Evolutionary conservation across 2,113 vertebrate species (phyloP).

Genomic region (Spea multiplicata): DNA sequence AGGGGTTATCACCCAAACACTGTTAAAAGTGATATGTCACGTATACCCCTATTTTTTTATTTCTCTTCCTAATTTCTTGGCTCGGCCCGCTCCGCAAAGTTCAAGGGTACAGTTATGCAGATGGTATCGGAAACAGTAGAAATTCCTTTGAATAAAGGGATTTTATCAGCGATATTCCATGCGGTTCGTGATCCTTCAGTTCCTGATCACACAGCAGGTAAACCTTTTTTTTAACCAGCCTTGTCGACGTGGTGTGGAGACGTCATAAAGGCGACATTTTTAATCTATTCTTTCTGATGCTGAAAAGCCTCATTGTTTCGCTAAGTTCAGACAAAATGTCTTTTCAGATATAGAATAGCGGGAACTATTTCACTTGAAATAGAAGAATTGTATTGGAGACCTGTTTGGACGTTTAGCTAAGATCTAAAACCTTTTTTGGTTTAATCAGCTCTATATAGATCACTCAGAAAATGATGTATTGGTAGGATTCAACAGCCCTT

Average conservation of each 20-base stretch:
- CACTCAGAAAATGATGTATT: neutral
- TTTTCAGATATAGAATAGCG: neutral
- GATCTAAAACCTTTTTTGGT: slow-evolving; percentile 1
- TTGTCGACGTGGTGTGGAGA: neutral
- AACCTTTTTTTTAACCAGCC: slow-evolving; percentile 44
- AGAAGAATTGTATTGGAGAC: slow-evolving; percentile 5
- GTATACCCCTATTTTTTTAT: neutral
- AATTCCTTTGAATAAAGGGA: slow-evolving; percentile 52
- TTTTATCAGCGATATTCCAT: slow-evolving; percentile 64
- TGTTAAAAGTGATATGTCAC: neutral
- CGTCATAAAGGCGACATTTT: neutral
- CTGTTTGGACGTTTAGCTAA: too few species aligned
- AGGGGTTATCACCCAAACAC: neutral
- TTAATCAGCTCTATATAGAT: neutral
- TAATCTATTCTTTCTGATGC: neutral
- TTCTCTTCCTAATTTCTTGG: neutral
- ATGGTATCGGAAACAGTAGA: slow-evolving; percentile 51
- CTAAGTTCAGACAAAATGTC: neutral
- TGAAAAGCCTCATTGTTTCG: slow-evolving; percentile 11
- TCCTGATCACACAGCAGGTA: slow-evolving; percentile 53
- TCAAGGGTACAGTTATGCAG: slow-evolving; percentile 64
- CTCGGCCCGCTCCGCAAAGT: slow-evolving; percentile 55
- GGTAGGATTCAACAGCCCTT: too few species aligned
- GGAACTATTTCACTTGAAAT: slow-evolving; percentile 14
- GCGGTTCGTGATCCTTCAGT: slow-evolving; percentile 21